phyloP scores from a whole-genome alignment of 1,140 invertebrate genomes.

The Subanguina moxae region DNA sequence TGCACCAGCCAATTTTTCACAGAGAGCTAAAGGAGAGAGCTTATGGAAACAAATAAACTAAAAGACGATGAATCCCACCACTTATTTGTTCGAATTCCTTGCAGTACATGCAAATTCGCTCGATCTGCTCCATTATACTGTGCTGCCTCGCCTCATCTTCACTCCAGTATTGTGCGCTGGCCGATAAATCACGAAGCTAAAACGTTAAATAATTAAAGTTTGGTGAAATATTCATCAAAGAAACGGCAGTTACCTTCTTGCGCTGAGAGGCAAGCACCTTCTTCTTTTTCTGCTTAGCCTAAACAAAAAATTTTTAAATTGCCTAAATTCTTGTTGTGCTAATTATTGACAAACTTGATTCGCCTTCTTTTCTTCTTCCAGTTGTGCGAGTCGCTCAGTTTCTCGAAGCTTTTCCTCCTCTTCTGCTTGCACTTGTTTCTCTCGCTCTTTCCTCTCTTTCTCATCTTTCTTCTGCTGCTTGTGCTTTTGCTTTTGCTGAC shows the following conservation, averaged over 20 bases:
- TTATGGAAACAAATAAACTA: too few relatives aligned
- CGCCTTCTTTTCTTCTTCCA: conserved; percentile 34
- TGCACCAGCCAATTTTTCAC: conserved; percentile 22
- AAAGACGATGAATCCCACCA: too few relatives aligned
- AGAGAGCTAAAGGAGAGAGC: conserved; percentile 7
- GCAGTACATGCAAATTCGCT: conserved; percentile 31
- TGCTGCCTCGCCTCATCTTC: conserved; percentile 16
- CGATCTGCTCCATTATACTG: conserved; percentile 36
- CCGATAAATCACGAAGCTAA: conserved; percentile 33
- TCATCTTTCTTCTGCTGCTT: conserved; percentile 60
- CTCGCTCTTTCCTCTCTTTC: conserved; percentile 60
- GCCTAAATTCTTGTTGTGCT: neutral
- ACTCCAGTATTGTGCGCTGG: conserved; percentile 39
- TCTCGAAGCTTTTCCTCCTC: conserved; percentile 34
- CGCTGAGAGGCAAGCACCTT: conserved; percentile 35
- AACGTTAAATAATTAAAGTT: too few relatives aligned
- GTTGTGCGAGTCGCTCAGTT: conserved; percentile 19
- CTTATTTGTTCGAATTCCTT: conserved; percentile 31
- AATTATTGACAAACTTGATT: conserved; percentile 15
- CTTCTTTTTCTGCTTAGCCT: conserved; percentile 42
- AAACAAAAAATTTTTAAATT: conserved; percentile 1
- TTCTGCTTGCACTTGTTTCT: conserved; percentile 17
- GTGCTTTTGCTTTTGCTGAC: conserved; percentile 72
- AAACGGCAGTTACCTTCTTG: conserved; percentile 6
- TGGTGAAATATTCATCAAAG: too few relatives aligned